These are phyloP conservation scores for Urocolius indicus DNA, from an alignment of 2,113 vertebrate species.

Conservation along the genomic window DNA sequence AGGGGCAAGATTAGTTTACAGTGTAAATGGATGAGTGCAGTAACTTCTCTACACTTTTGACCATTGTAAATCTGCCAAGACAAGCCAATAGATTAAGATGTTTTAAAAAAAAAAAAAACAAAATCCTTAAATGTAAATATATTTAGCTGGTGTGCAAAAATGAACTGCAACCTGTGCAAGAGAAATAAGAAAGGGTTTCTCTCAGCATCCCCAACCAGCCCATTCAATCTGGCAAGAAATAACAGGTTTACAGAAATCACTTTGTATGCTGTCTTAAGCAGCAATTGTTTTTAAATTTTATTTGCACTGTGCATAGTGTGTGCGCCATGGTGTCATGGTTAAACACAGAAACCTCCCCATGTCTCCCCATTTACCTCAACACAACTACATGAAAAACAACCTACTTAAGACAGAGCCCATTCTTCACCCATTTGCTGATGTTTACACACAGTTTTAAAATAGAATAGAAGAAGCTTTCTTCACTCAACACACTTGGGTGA, in stretches of 20 bases:
- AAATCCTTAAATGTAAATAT: conserved; percentile 31
- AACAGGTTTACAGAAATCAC: conserved; percentile 47
- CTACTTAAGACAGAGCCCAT: conserved; percentile 53
- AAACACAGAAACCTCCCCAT: conserved; percentile 43
- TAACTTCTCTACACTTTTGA: conserved; percentile 50
- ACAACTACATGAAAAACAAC: conserved; percentile 60
- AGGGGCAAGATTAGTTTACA: conserved; percentile 53
- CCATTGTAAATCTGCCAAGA: conserved; percentile 55
- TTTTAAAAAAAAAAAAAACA: neutral
- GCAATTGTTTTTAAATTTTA: conserved; percentile 64
- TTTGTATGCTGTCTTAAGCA: neutral
- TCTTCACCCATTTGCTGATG: conserved; percentile 56
- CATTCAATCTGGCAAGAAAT: conserved; percentile 55
- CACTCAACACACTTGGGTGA: conserved; percentile 65
- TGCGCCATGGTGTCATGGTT: conserved; percentile 32
- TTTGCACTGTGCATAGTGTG: conserved; percentile 31
- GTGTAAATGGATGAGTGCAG: conserved; percentile 57
- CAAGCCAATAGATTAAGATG: conserved; percentile 43
- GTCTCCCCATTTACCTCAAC: conserved; percentile 53
- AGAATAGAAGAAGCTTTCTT: conserved; percentile 66
- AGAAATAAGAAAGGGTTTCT: conserved; percentile 49
- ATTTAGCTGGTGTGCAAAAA: conserved; percentile 61
- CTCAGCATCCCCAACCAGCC: conserved; percentile 19
- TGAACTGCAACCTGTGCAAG: conserved; percentile 25
- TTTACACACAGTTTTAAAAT: conserved; percentile 61